Evolutionary conservation across 2,797 vertebrate species (phyloP).

Genomic region (Anabas testudineus): DNA sequence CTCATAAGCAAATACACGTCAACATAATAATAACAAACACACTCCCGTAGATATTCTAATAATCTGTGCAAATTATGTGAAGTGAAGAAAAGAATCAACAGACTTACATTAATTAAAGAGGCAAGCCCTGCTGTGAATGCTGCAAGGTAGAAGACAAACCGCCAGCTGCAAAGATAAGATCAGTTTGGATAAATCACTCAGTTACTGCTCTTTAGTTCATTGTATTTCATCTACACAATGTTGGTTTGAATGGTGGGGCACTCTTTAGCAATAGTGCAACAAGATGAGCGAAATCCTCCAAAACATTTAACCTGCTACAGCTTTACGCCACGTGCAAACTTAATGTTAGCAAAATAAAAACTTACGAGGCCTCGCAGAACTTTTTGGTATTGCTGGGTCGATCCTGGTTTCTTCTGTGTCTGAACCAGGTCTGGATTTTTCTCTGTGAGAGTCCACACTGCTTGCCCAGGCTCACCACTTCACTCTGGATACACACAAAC

Average conservation of each 20-base stretch:
- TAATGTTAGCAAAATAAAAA: neutral
- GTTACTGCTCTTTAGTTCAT: no score
- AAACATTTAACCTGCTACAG: neutral
- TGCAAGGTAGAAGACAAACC: slow-evolving; percentile 89
- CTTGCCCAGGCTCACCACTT: slow-evolving; percentile 77
- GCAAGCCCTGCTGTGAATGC: slow-evolving; percentile 86
- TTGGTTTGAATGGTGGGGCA: neutral
- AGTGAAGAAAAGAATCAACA: slow-evolving; percentile 1
- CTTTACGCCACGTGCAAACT: neutral
- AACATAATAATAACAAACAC: neutral
- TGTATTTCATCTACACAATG: neutral
- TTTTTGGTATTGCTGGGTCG: slow-evolving; percentile 89
- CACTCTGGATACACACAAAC: slow-evolving; percentile 66
- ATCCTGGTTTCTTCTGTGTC: slow-evolving; percentile 87
- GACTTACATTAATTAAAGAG: slow-evolving; percentile 91
- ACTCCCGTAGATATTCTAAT: neutral
- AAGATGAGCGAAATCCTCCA: neutral
- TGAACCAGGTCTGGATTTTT: slow-evolving; percentile 91
- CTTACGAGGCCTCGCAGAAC: slow-evolving; percentile 93
- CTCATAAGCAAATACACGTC: neutral
- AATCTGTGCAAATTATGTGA: neutral
- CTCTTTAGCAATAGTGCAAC: no score
- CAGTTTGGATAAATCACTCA: neutral
- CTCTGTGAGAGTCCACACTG: slow-evolving; percentile 83
- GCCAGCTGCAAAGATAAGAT: slow-evolving; percentile 87